Conservation (phyloP, 2,113 vertebrate species). For the Isurus oxyrinchus region DNA sequence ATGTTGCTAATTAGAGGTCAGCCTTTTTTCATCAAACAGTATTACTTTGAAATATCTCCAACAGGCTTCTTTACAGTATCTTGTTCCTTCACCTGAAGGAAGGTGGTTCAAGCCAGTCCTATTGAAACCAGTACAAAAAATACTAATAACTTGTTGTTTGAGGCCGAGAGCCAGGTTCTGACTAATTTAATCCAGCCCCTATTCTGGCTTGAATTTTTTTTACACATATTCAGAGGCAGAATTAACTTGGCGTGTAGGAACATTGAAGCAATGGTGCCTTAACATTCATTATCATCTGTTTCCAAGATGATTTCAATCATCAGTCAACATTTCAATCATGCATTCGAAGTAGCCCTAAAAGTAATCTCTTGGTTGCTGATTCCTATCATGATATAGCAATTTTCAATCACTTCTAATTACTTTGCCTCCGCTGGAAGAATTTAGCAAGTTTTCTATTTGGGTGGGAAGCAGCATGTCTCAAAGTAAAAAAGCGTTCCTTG, state of each 20-base stretch:
- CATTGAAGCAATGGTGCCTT: not conserved
- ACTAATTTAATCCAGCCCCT: not conserved
- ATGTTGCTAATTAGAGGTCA: not conserved
- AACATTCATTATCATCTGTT: not conserved
- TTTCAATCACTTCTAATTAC: too few relatives aligned
- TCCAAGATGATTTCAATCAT: too few relatives aligned
- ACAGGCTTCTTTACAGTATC: not conserved
- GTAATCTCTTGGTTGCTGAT: too few relatives aligned
- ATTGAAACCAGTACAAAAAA: not conserved
- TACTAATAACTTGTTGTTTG: not conserved
- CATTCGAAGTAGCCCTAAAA: too few relatives aligned
- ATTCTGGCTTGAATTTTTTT: not conserved
- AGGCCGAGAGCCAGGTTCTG: not conserved
- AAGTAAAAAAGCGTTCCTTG: not conserved
- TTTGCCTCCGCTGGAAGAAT: too few relatives aligned
- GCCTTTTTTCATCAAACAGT: not conserved
- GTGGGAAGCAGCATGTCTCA: not conserved
- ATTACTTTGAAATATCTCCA: slow-evolving; percentile 1
- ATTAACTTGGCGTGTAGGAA: not conserved
- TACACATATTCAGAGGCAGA: not conserved
- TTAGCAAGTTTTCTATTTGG: not conserved
- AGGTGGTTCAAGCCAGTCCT: not conserved
- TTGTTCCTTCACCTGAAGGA: not conserved
- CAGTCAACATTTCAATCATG: not conserved
- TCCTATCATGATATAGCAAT: too few relatives aligned